Percentiles rank a stretch among this genome's conserved stretches.
Evolutionary conservation across 2,113 vertebrate species (phyloP).

Genomic region (Nyctibius bracteatus): DNA sequence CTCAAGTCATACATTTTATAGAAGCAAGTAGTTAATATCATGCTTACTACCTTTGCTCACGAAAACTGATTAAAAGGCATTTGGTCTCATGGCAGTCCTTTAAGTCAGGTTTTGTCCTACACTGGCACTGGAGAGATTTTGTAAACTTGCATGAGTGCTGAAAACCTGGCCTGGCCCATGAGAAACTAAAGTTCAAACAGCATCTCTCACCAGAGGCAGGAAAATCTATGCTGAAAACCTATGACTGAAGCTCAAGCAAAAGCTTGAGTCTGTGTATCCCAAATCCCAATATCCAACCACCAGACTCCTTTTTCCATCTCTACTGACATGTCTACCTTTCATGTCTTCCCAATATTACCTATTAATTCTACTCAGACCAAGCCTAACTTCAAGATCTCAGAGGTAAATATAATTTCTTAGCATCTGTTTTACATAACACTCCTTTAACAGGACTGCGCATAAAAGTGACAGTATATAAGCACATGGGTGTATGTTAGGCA

Average conservation of each 20-base stretch:
- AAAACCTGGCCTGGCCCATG: background rate
- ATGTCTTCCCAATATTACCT: background rate
- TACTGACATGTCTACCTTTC: background rate
- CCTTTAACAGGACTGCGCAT: background rate
- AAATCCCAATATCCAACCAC: background rate
- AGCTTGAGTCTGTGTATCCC: background rate
- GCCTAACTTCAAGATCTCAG: background rate
- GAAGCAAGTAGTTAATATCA: background rate
- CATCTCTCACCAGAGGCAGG: accelerated
- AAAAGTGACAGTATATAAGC: background rate
- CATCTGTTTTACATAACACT: background rate
- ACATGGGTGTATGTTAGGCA: background rate
- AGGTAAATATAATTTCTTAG: background rate
- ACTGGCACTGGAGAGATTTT: background rate
- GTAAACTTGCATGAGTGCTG: background rate
- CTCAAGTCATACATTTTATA: background rate
- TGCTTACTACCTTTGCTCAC: background rate
- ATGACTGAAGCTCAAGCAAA: background rate
- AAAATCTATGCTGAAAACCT: background rate
- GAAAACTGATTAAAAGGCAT: background rate
- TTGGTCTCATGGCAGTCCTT: background rate
- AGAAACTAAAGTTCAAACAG: background rate
- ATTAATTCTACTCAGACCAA: background rate
- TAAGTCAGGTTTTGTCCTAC: background rate
- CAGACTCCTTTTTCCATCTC: background rate